Evolutionary conservation across 2,113 vertebrate genomes (phyloP).

Genomic region (Sardina pilchardus): DNA sequence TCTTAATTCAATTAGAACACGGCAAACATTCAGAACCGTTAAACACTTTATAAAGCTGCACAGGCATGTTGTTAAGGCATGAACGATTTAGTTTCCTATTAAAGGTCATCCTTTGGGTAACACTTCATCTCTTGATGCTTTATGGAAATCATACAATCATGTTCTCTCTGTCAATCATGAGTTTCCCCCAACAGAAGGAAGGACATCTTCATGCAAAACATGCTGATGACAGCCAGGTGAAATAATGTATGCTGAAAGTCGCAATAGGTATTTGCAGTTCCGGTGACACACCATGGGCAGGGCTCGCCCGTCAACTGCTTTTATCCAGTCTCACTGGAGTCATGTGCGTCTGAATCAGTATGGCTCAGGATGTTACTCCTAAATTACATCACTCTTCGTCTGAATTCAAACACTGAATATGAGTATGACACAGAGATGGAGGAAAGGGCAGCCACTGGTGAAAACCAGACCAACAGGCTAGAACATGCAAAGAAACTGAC

Average conservation of each 20-base stretch:
- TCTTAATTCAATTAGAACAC: neutral
- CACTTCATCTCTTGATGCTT: too few relatives aligned
- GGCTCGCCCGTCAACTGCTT: neutral
- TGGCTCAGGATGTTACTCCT: conserved; percentile 20
- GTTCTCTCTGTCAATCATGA: neutral
- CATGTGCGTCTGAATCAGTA: conserved; percentile 63
- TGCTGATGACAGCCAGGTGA: neutral
- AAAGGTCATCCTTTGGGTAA: neutral
- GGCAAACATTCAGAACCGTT: neutral
- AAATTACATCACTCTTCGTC: conserved; percentile 53
- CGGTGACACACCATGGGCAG: neutral
- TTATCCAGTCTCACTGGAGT: conserved; percentile 19
- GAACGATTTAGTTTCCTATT: neutral
- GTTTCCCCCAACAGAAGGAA: neutral
- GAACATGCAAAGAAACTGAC: neutral
- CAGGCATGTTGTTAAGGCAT: neutral
- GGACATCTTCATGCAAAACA: neutral
- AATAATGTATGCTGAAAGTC: neutral
- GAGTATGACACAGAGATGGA: neutral
- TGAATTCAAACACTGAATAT: conserved; percentile 19
- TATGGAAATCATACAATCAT: neutral
- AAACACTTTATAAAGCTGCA: neutral
- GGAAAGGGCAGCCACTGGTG: neutral
- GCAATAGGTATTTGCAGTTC: neutral
- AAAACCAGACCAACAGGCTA: neutral